A percentile compares a stretch with the other conserved stretches of the same genome.
Evolutionary conservation across 2,113 vertebrate species (phyloP).

Genomic region (Tympanuchus pallidicinctus): DNA sequence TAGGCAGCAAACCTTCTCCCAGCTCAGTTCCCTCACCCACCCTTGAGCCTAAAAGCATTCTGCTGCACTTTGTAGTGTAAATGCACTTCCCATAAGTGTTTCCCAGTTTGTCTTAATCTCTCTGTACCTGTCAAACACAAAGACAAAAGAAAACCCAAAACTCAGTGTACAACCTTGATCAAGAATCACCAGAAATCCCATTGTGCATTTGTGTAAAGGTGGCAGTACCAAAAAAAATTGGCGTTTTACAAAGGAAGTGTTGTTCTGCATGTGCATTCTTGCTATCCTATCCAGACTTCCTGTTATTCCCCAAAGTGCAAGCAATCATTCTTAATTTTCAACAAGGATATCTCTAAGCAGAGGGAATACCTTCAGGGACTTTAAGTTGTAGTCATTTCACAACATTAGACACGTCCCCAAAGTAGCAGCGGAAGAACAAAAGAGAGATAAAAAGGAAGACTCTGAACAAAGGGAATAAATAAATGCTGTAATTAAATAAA

Average conservation of each 20-base stretch:
- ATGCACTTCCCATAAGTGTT: not conserved
- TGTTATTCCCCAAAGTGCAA: constrained; percentile 15
- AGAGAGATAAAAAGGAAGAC: not conserved
- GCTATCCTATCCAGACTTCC: not conserved
- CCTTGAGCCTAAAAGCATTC: not conserved
- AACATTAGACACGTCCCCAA: not conserved
- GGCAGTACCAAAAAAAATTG: not conserved
- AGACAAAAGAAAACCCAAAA: not conserved
- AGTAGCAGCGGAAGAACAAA: not conserved
- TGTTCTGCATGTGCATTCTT: not conserved
- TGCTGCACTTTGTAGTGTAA: not conserved
- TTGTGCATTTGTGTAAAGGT: not conserved
- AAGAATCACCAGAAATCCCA: not conserved
- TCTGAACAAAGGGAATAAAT: constrained; percentile 32
- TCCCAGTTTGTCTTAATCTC: not conserved
- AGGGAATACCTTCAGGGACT: constrained; percentile 4
- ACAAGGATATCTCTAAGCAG: constrained; percentile 11
- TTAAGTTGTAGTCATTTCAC: constrained; percentile 18
- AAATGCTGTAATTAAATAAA: constrained; percentile 18
- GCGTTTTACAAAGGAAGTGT: not conserved
- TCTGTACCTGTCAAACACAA: not conserved
- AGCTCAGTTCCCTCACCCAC: not conserved
- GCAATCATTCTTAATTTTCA: constrained; percentile 44
- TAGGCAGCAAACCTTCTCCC: not conserved
- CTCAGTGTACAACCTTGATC: not conserved